These are phyloP conservation scores for Eleginops maclovinus DNA, from an alignment of 2,113 vertebrate species.

Conservation along the genomic window DNA sequence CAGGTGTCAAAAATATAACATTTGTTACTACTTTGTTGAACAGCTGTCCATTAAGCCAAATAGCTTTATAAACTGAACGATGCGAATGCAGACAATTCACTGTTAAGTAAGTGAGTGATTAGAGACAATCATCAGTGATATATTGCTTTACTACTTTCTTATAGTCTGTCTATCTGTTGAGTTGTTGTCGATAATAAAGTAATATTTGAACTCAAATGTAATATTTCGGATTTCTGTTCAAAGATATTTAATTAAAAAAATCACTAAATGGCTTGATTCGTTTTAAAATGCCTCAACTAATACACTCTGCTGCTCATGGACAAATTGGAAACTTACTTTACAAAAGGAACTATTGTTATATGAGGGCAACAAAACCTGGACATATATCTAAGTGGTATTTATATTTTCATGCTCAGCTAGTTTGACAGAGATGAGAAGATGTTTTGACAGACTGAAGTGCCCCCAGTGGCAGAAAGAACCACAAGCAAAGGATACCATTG, in stretches of 20 bases:
- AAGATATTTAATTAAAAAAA: background rate
- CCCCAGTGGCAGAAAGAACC: background rate
- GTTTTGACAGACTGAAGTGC: background rate
- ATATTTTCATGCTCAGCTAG: background rate
- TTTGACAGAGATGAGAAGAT: background rate
- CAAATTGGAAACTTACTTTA: background rate
- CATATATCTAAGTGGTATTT: background rate
- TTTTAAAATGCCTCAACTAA: background rate
- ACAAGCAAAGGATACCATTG: background rate
- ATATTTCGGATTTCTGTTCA: background rate
- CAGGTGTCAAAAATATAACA: background rate
- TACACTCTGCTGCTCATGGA: background rate
- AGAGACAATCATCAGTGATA: background rate
- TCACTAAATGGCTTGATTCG: background rate
- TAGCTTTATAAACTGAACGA: background rate
- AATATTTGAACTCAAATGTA: background rate
- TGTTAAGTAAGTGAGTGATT: background rate
- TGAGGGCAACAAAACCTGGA: too few relatives aligned
- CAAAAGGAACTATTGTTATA: background rate
- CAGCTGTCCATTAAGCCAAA: constrained; percentile 4
- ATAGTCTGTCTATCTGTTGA: background rate
- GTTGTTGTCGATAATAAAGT: background rate
- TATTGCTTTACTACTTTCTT: background rate
- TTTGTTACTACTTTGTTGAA: background rate
- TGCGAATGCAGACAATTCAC: background rate